phyloP scores from a whole-genome alignment of 2,888 invertebrate species.

The Lepidocyrtinus sp. region DNA sequence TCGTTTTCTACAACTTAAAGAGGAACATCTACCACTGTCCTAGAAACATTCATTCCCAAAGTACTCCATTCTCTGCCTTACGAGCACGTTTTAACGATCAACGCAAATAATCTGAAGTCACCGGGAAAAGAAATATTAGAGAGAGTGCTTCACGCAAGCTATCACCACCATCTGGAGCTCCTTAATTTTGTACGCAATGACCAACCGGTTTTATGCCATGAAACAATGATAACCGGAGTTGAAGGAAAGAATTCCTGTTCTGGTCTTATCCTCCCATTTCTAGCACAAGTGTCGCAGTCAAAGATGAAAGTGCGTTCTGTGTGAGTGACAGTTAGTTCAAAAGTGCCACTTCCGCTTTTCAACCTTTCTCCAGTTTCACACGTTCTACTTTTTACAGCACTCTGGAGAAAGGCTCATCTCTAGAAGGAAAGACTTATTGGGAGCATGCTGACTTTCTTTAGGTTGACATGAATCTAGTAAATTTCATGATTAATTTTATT shows the following conservation, averaged over 20 bases:
- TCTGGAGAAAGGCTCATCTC: not conserved
- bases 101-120: conserved; percentile 10
- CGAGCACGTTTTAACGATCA: not conserved
- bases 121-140: not conserved
- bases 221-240: conserved; percentile 3
- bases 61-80: not conserved
- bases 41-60: too few species aligned
- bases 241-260: not conserved
- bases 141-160: conserved; percentile 1
- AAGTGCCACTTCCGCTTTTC: conserved; percentile 31
- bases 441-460: not conserved
- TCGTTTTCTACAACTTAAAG: too few species aligned
- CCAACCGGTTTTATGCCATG: not conserved
- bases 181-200: not conserved
- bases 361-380: conserved; percentile 23
- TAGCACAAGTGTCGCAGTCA: conserved; percentile 16
- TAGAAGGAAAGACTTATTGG: not conserved
- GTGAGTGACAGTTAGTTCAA: conserved; percentile 34
- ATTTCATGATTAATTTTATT: not conserved
- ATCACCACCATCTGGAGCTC: not conserved
- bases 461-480: not conserved
- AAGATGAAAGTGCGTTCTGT: conserved; percentile 6
- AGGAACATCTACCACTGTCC: too few species aligned
- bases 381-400: conserved; percentile 17
- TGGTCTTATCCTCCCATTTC: conserved; percentile 4